Conservation (phyloP, 2,113 vertebrate genomes). For the Centropristis striata region DNA sequence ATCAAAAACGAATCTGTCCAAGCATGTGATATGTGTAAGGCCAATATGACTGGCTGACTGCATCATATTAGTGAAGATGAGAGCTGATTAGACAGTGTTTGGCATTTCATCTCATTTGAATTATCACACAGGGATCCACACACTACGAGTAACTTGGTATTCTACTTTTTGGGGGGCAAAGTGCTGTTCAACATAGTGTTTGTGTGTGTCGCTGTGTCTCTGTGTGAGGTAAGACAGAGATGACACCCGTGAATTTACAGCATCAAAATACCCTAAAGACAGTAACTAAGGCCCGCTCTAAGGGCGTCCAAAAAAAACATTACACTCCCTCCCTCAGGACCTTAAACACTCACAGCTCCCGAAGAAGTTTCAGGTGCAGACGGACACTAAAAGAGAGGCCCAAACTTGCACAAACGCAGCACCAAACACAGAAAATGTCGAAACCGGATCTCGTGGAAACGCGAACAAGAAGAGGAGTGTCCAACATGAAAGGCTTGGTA, state of each 20-base stretch:
- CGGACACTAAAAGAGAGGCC: conserved; percentile 27
- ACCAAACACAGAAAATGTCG: conserved; percentile 7
- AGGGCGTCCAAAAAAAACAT: conserved; percentile 67
- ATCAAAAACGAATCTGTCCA: conserved; percentile 66
- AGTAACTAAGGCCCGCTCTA: conserved; percentile 27
- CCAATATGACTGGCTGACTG: conserved; percentile 36
- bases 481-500: conserved; percentile 31
- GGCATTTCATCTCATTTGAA: conserved; percentile 28
- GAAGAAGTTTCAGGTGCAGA: conserved; percentile 55
- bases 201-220: not conserved
- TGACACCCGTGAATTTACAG: conserved; percentile 3
- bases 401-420: conserved; percentile 20
- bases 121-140: conserved; percentile 17
- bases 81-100: conserved; percentile 44
- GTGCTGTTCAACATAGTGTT: not conserved
- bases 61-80: conserved; percentile 51
- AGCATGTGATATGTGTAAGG: conserved; percentile 58
- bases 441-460: not conserved
- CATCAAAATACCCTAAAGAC: conserved; percentile 32
- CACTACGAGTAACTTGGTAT: conserved; percentile 6
- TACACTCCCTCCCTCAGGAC: conserved; percentile 45
- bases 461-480: not conserved
- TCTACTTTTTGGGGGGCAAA: not conserved
- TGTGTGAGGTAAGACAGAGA: conserved; percentile 30
- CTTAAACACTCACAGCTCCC: conserved; percentile 33